Base-by-base conservation (phyloP, 2,797 vertebrate genomes). In the Syndactyla subalaris region DNA sequence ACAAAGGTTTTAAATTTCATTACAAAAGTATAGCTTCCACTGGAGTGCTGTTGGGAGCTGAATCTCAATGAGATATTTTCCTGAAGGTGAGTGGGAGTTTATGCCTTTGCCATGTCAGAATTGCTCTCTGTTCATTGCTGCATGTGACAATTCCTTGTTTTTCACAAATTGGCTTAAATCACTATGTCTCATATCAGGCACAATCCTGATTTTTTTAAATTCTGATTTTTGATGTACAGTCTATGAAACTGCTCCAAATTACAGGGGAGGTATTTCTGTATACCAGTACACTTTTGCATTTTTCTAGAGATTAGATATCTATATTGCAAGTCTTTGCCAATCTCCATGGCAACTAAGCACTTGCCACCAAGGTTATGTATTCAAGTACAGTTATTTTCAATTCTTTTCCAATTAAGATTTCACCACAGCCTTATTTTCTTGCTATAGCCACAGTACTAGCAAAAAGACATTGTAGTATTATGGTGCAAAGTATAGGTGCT, bases 261-360 rank as follows among this genome's bases (percentile, higher is more conserved):
- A 61, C 49, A 65, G 30, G 34, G 63, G 76, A 92, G 16, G 8
- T 73, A 57, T 87, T 95, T 77, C 79, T 80, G 78, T 63, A 19
- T 22, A 62, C 39, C 74, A 74, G 32, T 34, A 81, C 46, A 58
- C 48, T 71, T 91, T 29, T 41, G 48, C 84, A 59, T 94, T 85
- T 94, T 73, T 65, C 58, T 63, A 52, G 92, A 86, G 52, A 83
- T 71, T 76, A 89, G 76, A 61, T 57, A 62, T 79, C 83, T 82
- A 8, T 78, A 71, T 54, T 82, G 80, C 57, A 90, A 90, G 77
- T 84, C 89, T 59, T 85, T 81, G 65, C 93, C 79, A 89, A 84
- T 96, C 93, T 93, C 93, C 92, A 96, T 96, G 88, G 92, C 88
- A 96, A 96, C 95, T 62, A 73, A 91, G 57, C 74, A 87, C 58